Evolutionary conservation across 2,797 vertebrate species (phyloP).

Genomic region (Nannoperca australis): DNA sequence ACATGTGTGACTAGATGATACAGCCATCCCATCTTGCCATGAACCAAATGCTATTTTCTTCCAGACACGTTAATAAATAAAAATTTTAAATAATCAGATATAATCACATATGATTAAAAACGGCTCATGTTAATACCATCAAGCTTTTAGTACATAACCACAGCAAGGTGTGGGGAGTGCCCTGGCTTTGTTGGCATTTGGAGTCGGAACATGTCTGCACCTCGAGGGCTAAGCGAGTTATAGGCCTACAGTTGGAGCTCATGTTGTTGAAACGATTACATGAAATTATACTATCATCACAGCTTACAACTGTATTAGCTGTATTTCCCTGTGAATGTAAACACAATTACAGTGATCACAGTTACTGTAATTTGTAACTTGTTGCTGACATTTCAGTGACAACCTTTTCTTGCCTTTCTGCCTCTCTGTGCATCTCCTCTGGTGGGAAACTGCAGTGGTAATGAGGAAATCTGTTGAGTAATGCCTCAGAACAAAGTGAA

Average conservation of each 20-base stretch:
- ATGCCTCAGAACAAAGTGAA: slow-evolving; percentile 57
- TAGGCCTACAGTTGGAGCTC: not conserved
- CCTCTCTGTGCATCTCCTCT: slow-evolving; percentile 39
- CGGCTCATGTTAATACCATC: not conserved
- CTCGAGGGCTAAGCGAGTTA: slow-evolving; percentile 19
- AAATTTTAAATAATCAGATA: not conserved
- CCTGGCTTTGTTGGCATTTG: slow-evolving; percentile 15
- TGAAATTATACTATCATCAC: not conserved
- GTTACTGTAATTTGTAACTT: not conserved
- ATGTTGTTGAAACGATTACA: not conserved
- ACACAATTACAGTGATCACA: slow-evolving; percentile 6
- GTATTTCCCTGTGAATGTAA: not conserved
- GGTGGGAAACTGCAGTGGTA: slow-evolving; percentile 52
- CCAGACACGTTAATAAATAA: too few relatives aligned
- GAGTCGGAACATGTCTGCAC: slow-evolving; percentile 34
- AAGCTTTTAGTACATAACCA: slow-evolving; percentile 7
- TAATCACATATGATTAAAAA: slow-evolving; percentile 16
- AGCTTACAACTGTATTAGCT: not conserved
- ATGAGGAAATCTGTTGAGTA: slow-evolving; percentile 70
- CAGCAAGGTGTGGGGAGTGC: not conserved
- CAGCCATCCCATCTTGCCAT: not conserved
- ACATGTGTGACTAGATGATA: too few relatives aligned
- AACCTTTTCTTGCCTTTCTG: not conserved
- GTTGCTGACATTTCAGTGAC: slow-evolving; percentile 12
- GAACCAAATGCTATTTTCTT: not conserved